These are phyloP conservation scores for Cervus canadensis DNA, from an alignment of 2,113 vertebrate genomes.

Conservation along the genomic window DNA sequence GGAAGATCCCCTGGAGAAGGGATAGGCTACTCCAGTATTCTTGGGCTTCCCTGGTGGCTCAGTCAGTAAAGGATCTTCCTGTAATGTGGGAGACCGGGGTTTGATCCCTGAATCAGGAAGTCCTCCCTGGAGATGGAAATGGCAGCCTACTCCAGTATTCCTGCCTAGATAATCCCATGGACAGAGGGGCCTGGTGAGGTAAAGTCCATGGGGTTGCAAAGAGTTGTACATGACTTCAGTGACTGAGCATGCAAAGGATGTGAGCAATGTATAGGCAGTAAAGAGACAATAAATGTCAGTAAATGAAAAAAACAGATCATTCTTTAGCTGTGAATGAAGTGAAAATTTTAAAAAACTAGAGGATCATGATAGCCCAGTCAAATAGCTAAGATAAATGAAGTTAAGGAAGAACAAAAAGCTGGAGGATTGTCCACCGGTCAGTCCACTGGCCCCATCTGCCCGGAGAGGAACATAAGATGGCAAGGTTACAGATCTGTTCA, in stretches of 20 bases:
- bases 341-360: neutral
- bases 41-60: neutral
- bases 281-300: neutral
- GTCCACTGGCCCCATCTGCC: neutral
- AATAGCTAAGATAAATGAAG: neutral
- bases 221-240: neutral
- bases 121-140: neutral
- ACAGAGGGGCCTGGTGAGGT: neutral
- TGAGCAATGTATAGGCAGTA: neutral
- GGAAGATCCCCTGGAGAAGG: neutral
- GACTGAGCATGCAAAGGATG: neutral
- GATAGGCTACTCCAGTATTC: neutral
- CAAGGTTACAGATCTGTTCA: neutral
- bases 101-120: neutral
- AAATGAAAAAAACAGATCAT: neutral
- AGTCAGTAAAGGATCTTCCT: neutral
- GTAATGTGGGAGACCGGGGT: rapidly evolving
- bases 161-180: neutral
- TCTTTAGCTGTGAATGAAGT: neutral
- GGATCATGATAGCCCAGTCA: neutral
- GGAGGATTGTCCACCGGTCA: rapidly evolving
- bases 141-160: neutral
- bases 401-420: neutral
- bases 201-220: neutral
- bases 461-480: rapidly evolving